A percentile compares a stretch with the other conserved stretches of the same genome.
Conservation (phyloP, 2,113 vertebrate genomes). For the Platichthys flesus region DNA sequence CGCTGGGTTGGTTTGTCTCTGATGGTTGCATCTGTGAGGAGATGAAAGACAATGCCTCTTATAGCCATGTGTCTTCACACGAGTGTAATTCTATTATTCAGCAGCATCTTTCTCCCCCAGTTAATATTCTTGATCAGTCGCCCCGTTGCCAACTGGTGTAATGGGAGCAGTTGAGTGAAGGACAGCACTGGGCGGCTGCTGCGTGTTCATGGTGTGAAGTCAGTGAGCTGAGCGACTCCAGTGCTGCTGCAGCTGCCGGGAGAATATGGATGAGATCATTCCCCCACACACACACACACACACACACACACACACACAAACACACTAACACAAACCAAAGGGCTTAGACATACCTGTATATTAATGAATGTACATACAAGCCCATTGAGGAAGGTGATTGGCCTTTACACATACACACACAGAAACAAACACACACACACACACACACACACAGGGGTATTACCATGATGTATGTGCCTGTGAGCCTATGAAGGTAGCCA, state of each 20-base stretch:
- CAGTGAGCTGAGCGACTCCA: conserved; percentile 58
- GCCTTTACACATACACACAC: not conserved
- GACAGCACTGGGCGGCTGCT: conserved; percentile 54
- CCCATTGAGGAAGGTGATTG: not conserved
- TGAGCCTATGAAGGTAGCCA: conserved; percentile 19
- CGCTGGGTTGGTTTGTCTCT: not conserved
- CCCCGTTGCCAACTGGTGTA: conserved; percentile 48
- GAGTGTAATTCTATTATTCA: not conserved
- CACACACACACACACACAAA: not conserved
- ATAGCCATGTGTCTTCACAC: not conserved
- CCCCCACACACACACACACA: conserved; percentile 13
- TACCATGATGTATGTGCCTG: conserved; percentile 34
- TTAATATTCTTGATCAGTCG: conserved; percentile 62
- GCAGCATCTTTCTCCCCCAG: not conserved
- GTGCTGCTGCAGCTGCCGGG: conserved; percentile 5
- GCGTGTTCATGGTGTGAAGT: conserved; percentile 62
- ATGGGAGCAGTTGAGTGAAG: conserved; percentile 62
- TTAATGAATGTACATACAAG: conserved; percentile 1
- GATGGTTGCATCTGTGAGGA: conserved; percentile 20
- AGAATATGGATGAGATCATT: conserved; percentile 77
- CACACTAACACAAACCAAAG: conserved; percentile 20
- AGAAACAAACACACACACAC: conserved; percentile 6
- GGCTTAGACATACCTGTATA: conserved; percentile 26
- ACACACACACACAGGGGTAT: conserved; percentile 15
- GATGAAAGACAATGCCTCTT: not conserved